These are phyloP conservation scores for Phasia obesa DNA, from an alignment of 2,888 invertebrate species.

Conservation along the genomic window DNA sequence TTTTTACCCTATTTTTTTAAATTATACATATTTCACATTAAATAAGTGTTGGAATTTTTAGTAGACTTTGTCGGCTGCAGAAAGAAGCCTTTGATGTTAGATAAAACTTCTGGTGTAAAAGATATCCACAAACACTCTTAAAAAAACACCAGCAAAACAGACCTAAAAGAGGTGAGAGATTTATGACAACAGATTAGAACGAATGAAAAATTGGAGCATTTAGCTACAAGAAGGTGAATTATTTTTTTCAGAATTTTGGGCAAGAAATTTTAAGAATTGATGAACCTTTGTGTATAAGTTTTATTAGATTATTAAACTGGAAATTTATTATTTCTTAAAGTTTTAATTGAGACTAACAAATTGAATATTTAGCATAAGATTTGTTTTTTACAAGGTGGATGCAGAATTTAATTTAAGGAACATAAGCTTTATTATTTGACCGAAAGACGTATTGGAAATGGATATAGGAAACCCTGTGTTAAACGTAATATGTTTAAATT, in stretches of 20 bases:
- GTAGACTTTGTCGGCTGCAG: constrained; percentile 36
- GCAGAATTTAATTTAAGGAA: too few species aligned
- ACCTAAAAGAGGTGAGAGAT: constrained; percentile 36
- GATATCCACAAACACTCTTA: constrained; percentile 1
- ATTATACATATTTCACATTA: neutral
- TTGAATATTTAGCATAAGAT: too few species aligned
- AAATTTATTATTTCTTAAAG: too few species aligned
- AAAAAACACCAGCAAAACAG: constrained; percentile 18
- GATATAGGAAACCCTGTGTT: too few species aligned
- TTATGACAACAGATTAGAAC: constrained; percentile 49
- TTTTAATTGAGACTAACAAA: too few species aligned
- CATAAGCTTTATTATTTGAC: too few species aligned
- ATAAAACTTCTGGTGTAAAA: neutral
- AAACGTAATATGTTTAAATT: too few species aligned
- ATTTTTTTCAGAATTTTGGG: constrained; percentile 24
- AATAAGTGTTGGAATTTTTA: constrained; percentile 50
- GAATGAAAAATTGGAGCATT: constrained; percentile 71
- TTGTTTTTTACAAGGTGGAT: too few species aligned
- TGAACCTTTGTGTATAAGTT: too few species aligned
- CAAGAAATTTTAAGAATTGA: neutral
- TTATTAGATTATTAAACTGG: neutral
- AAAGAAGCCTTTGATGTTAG: constrained; percentile 58
- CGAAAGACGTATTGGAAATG: too few species aligned
- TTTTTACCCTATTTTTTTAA: neutral
- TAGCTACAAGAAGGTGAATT: constrained; percentile 51